Evolutionary conservation across 30 jellyfish, hydroid and myxozoan genomes (phyloP).

Genomic region (Pelagia noctiluca): DNA sequence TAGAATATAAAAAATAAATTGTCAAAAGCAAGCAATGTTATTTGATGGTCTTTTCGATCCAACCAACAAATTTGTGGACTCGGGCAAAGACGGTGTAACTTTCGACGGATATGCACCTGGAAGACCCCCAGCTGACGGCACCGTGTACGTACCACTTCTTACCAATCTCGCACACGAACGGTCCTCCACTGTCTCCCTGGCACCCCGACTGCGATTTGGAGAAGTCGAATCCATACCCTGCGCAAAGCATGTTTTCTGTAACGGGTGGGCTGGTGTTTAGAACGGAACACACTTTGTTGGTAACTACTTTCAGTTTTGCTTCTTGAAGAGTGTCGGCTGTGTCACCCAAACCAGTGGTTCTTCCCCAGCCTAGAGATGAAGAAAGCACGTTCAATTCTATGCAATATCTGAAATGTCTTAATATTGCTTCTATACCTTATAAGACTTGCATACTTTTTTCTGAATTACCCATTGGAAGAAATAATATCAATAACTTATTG

Average conservation of each 20-base stretch:
- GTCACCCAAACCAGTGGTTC: slow-evolving; percentile 31
- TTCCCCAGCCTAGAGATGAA: slow-evolving; percentile 63
- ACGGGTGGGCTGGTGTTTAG: slow-evolving; percentile 3
- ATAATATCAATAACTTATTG: no score
- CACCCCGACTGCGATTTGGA: slow-evolving; percentile 46
- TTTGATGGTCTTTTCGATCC: slow-evolving; percentile 57
- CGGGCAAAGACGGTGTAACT: slow-evolving; percentile 61
- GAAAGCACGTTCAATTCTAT: no score
- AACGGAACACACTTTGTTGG: slow-evolving; percentile 49
- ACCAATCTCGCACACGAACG: slow-evolving; percentile 57
- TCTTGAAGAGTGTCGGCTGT: slow-evolving; percentile 58
- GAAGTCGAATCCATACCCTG: slow-evolving; percentile 56
- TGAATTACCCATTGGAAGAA: no score
- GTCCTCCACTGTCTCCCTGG: slow-evolving; percentile 87
- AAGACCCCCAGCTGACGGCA: slow-evolving; percentile 71
- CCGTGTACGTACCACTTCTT: slow-evolving; percentile 64
- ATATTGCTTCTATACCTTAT: no score
- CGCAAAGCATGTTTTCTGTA: slow-evolving; percentile 71
- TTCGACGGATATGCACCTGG: slow-evolving; percentile 57
- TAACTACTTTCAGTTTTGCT: slow-evolving; percentile 62
- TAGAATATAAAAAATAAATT: no score
- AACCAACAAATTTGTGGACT: slow-evolving; percentile 36
- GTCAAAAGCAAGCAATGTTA: no score
- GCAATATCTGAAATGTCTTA: no score
- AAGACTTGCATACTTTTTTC: no score